Evolutionary conservation across 2,113 vertebrate genomes (phyloP).

Genomic region (Phyllostomus hastatus): DNA sequence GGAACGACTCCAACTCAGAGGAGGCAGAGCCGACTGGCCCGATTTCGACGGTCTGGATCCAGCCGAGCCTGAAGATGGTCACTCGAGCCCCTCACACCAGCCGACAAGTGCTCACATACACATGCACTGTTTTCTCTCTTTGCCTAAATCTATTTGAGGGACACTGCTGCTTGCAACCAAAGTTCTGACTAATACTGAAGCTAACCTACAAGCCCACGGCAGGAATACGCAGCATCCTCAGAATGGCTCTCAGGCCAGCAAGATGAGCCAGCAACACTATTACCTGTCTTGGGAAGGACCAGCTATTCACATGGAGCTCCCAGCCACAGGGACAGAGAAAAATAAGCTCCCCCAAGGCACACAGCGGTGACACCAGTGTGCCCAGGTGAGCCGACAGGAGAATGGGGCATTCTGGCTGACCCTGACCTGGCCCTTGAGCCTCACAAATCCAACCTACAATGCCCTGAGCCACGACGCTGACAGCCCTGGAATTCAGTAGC

Average conservation of each 20-base stretch:
- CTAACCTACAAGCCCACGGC: not conserved
- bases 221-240: not conserved
- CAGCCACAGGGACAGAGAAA: not conserved
- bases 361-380: rapidly evolving
- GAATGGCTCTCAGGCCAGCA: not conserved
- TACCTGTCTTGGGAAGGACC: not conserved
- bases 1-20: not conserved
- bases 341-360: not conserved
- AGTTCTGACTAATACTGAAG: not conserved
- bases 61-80: not conserved
- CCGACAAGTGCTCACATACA: not conserved
- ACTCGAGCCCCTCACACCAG: not conserved
- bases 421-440: not conserved
- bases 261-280: not conserved
- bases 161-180: not conserved
- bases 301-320: not conserved
- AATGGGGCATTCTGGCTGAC: not conserved
- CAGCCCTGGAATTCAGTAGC: not conserved
- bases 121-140: not conserved
- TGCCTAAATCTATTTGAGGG: not conserved
- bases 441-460: not conserved
- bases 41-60: not conserved
- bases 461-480: not conserved
- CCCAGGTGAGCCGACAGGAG: not conserved
- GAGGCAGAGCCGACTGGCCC: not conserved